Evolutionary conservation across 1,140 invertebrate genomes (phyloP).

Genomic region (Musca vetustissima): DNA sequence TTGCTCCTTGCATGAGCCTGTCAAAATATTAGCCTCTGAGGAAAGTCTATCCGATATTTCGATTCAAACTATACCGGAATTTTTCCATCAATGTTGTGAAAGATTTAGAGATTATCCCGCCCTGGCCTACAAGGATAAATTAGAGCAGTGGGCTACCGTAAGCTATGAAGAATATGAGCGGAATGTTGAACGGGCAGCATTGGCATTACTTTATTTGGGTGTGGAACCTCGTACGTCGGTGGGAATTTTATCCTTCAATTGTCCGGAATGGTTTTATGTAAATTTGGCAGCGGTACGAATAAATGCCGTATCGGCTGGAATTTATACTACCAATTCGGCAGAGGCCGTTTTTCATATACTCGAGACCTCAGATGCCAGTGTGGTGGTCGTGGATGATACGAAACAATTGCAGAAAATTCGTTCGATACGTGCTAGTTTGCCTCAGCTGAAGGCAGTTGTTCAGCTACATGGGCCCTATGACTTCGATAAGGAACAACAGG

Average conservation of each 20-base stretch:
- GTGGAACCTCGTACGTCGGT: slow-evolving; percentile 77
- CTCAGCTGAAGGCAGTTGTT: slow-evolving; percentile 78
- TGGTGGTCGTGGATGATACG: slow-evolving; percentile 85
- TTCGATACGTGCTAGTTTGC: slow-evolving; percentile 67
- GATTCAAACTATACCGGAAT: slow-evolving; percentile 35
- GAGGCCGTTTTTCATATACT: slow-evolving; percentile 82
- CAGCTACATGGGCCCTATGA: slow-evolving; percentile 72
- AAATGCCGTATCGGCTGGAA: slow-evolving; percentile 84
- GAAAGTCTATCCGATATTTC: slow-evolving; percentile 2
- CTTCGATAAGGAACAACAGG: slow-evolving; percentile 35
- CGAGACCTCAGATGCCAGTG: slow-evolving; percentile 72
- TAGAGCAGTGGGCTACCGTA: slow-evolving; percentile 59
- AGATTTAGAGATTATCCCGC: slow-evolving; percentile 68
- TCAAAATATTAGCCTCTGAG: slow-evolving; percentile 32
- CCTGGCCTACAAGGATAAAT: slow-evolving; percentile 62
- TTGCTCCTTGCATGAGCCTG: slow-evolving; percentile 41
- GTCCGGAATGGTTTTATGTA: slow-evolving; percentile 86
- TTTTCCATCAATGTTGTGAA: slow-evolving; percentile 46
- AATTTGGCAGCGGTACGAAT: slow-evolving; percentile 84
- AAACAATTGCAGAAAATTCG: slow-evolving; percentile 84
- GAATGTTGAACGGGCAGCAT: slow-evolving; percentile 73
- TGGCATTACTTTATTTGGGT: slow-evolving; percentile 82
- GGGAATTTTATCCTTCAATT: slow-evolving; percentile 89
- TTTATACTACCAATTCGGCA: slow-evolving; percentile 87
- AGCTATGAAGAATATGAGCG: slow-evolving; percentile 80